Conservation (phyloP, 2,888 invertebrate species). For the Ecliptopera silaceata region DNA sequence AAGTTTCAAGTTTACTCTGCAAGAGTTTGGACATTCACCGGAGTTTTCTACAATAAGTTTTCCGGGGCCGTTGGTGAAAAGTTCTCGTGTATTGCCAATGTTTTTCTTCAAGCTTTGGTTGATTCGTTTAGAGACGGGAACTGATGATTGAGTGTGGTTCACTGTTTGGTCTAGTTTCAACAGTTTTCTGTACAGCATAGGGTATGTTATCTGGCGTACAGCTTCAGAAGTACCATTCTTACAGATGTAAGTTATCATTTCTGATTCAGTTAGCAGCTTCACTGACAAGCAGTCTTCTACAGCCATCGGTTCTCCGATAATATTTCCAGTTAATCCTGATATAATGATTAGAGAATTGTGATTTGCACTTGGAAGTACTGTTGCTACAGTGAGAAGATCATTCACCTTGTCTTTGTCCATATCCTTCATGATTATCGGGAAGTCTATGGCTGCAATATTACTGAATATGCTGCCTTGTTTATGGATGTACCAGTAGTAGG, state of each 20-base stretch:
- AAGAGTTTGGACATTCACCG: conserved; percentile 87
- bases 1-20: conserved; percentile 84
- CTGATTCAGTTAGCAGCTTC: conserved; percentile 81
- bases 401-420: conserved; percentile 87
- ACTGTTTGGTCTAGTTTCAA: conserved; percentile 57
- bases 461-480: conserved; percentile 77
- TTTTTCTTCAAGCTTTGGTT: conserved; percentile 82
- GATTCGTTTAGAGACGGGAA: conserved; percentile 72
- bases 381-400: conserved; percentile 86
- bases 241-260: conserved; percentile 82
- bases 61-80: conserved; percentile 84
- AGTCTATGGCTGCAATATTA: conserved; percentile 84
- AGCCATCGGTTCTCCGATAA: conserved; percentile 85
- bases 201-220: conserved; percentile 67
- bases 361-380: conserved; percentile 73
- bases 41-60: conserved; percentile 87
- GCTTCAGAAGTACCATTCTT: conserved; percentile 83
- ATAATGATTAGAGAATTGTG: conserved; percentile 86
- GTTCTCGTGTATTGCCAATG: conserved; percentile 81
- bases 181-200: conserved; percentile 60
- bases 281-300: conserved; percentile 84
- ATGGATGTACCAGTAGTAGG: conserved; percentile 84
- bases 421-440: conserved; percentile 88
- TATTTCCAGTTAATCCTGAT: conserved; percentile 87
- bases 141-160: conserved; percentile 50